A percentile compares a stretch with the other conserved stretches of the same genome.
Conservation (phyloP, 2,888 invertebrate species). For the Xylocampa areola region DNA sequence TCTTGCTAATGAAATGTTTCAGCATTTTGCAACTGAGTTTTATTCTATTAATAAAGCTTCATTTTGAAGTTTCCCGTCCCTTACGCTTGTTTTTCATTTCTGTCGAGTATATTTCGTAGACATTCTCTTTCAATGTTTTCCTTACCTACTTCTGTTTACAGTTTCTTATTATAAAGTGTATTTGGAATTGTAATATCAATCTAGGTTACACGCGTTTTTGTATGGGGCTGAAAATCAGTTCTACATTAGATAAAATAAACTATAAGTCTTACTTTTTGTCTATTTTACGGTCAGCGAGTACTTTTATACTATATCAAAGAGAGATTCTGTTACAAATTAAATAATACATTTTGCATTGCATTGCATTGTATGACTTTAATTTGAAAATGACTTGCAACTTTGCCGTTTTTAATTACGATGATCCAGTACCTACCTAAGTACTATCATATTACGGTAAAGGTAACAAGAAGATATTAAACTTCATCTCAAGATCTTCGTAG, state of each 20-base stretch:
- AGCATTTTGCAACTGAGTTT: constrained; percentile 14
- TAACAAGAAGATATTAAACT: not conserved
- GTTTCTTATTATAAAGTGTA: not conserved
- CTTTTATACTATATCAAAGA: constrained; percentile 7
- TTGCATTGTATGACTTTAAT: constrained; percentile 6
- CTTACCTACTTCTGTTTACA: not conserved
- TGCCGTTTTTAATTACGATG: not conserved
- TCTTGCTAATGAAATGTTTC: constrained; percentile 34
- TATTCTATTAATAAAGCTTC: constrained; percentile 30
- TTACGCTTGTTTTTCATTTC: not conserved
- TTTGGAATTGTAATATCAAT: not conserved
- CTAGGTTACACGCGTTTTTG: constrained; percentile 10
- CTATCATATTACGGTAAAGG: not conserved
- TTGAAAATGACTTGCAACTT: constrained; percentile 7
- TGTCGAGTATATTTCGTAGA: not conserved
- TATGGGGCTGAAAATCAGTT: constrained; percentile 15
- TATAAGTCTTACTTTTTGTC: constrained; percentile 15
- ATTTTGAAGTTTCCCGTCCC: not conserved
- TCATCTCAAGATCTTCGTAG: not conserved
- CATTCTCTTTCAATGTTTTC: not conserved
- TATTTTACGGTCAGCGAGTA: constrained; percentile 34
- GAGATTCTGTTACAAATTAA: constrained; percentile 17
- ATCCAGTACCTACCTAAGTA: not conserved
- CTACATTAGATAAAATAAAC: constrained; percentile 11
- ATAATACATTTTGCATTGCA: constrained; percentile 13